Evolutionary conservation across 2,888 invertebrate species (phyloP).

Genomic region (Caenorhabditis parvicauda): DNA sequence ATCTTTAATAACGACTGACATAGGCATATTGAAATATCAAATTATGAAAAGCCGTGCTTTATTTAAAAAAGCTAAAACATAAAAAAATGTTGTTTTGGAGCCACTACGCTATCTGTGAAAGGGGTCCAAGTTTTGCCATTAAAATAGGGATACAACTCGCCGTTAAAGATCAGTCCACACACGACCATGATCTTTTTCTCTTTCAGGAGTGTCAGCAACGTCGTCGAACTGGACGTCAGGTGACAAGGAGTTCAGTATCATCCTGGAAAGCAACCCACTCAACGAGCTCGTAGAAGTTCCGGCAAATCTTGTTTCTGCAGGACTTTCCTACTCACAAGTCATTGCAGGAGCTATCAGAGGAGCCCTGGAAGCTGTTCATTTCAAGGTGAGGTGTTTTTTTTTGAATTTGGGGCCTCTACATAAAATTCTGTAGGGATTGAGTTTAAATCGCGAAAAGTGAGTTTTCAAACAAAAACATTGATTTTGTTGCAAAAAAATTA

Average conservation of each 20-base stretch:
- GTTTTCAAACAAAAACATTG: too few species aligned
- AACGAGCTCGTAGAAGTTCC: slow-evolving; percentile 72
- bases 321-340: slow-evolving; percentile 70
- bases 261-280: slow-evolving; percentile 86
- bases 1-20: too few species aligned
- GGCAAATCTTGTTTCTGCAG: slow-evolving; percentile 23
- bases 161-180: too few species aligned
- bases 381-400: slow-evolving; percentile 51
- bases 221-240: slow-evolving; percentile 87
- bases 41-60: too few species aligned
- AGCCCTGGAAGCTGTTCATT: slow-evolving; percentile 88
- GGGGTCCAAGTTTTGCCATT: too few species aligned
- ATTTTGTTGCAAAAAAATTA: too few species aligned
- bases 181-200: too few species aligned
- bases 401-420: background rate
- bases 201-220: slow-evolving; percentile 79
- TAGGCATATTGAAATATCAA: too few species aligned
- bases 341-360: slow-evolving; percentile 84
- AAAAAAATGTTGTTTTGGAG: too few species aligned
- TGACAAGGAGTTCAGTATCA: slow-evolving; percentile 82
- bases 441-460: background rate
- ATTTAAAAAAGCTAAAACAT: too few species aligned
- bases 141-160: too few species aligned
- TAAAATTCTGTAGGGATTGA: background rate
- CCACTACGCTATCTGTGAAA: too few species aligned